A percentile compares a stretch with the other conserved stretches of the same genome.
Conservation (phyloP, 2,888 invertebrate species). For the Alloscopus bannaensis region DNA sequence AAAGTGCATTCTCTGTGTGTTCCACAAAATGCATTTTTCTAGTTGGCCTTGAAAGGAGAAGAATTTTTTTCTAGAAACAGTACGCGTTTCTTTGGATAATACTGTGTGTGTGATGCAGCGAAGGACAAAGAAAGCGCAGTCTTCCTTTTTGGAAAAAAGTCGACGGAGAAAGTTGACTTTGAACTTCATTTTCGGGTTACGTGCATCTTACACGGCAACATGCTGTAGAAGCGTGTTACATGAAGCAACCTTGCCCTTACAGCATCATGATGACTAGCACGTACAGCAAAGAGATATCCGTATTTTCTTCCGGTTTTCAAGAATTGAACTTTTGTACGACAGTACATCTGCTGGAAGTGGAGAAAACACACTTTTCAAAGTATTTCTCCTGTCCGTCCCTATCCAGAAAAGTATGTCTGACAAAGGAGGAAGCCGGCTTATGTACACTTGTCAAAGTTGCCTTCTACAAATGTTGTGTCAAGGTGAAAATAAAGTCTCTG, state of each 20-base stretch:
- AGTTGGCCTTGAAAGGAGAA: constrained; percentile 45
- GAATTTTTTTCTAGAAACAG: constrained; percentile 30
- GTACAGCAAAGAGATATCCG: constrained; percentile 47
- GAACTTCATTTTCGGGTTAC: constrained; percentile 56
- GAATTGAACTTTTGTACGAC: constrained; percentile 31
- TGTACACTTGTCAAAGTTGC: constrained; percentile 26
- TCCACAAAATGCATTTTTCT: constrained; percentile 35
- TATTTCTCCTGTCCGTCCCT: constrained; percentile 10
- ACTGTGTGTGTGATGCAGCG: no score
- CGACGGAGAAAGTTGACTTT: constrained; percentile 55
- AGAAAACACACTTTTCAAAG: neutral
- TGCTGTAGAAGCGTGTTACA: constrained; percentile 40
- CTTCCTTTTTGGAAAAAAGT: constrained; percentile 18
- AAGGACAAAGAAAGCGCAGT: constrained; percentile 6
- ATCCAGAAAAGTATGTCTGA: neutral
- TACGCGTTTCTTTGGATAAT: no score
- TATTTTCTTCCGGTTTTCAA: constrained; percentile 55
- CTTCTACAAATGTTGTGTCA: constrained; percentile 29
- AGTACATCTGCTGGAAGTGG: no score
- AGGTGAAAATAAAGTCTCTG: constrained; percentile 41
- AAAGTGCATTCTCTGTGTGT: constrained; percentile 19
- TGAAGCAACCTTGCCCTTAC: no score
- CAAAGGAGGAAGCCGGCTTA: constrained; percentile 2
- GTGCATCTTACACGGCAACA: constrained; percentile 34
- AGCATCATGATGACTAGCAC: no score